Evolutionary conservation across 2,888 invertebrate genomes (phyloP).

Genomic region (Rhagophthalmus giganteus): DNA sequence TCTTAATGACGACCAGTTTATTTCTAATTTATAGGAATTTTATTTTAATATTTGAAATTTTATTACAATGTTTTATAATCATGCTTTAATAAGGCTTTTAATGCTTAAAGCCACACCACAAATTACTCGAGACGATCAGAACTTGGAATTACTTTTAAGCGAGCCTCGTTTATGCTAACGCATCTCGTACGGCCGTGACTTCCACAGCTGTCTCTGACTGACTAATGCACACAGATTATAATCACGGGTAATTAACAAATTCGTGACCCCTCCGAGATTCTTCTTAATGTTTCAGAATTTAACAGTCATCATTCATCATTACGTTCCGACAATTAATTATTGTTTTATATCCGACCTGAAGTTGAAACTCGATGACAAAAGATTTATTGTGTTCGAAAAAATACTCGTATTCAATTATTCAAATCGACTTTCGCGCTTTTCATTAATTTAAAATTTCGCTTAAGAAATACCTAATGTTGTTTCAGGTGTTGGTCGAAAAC

Average conservation of each 20-base stretch:
- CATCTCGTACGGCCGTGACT: constrained; percentile 29
- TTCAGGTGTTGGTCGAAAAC: too few species aligned
- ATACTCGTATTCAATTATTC: constrained; percentile 51
- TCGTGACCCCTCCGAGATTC: constrained; percentile 52
- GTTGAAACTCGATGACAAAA: constrained; percentile 51
- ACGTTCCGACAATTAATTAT: constrained; percentile 55
- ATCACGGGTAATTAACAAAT: constrained; percentile 56
- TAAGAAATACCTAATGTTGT: too few species aligned
- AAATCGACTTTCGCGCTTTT: constrained; percentile 10
- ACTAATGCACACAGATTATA: constrained; percentile 46
- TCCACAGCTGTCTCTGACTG: constrained; percentile 37
- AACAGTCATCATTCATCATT: constrained; percentile 56
- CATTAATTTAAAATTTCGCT: too few species aligned
- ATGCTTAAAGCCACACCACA: constrained; percentile 52
- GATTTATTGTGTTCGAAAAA: constrained; percentile 55
- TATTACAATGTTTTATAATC: constrained; percentile 59
- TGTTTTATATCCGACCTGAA: constrained; percentile 45
- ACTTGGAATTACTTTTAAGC: constrained; percentile 37
- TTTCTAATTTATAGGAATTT: constrained; percentile 58
- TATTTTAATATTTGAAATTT: constrained; percentile 59
- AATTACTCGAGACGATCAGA: constrained; percentile 42
- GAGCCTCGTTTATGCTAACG: constrained; percentile 17
- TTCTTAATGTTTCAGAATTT: constrained; percentile 52
- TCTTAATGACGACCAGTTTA: constrained; percentile 57
- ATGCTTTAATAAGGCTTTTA: constrained; percentile 57